Base-by-base conservation (phyloP, 2,797 vertebrate species). In the Darevskia nairensis region DNA sequence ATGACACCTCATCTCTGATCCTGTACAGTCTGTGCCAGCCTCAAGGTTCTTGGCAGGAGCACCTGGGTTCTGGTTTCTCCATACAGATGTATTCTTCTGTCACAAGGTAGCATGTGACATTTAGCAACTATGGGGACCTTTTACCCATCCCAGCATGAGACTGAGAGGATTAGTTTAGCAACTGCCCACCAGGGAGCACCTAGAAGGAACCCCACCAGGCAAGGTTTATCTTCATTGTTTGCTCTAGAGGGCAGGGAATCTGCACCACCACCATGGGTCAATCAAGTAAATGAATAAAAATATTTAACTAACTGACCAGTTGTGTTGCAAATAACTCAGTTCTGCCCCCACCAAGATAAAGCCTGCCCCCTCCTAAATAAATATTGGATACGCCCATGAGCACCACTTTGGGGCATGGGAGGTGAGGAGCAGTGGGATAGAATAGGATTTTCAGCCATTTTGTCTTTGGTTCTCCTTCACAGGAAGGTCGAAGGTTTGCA, bases 1-100 rank as follows among this genome's bases (percentile, higher is more conserved):
- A 78, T 71, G 27, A 39, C 46, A 81, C 68, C 80, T 84, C 13
- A 7, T 59, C 0, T 0, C 10, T 55, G 87, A 90, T 66, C 50
- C n/a, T 17, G 50, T 44, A 23, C 19, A 13, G 8, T 88, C 90
- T 71, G 91, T 93, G 77, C 91, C 89, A 93, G 89, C 90, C 21
- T 74, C 69, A 35, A 74, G 46, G 86, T 82, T 92, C 72, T 85
- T 95, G 93, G 92, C 93, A 93, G 0, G 0, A 86, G 90, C 71
- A 32, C 80, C 88, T 88, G 84, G 86, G 83, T 55, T 55, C 50
- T 55, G 50, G 50, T 69, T 93, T 46, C 87, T 90, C 85, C 83
- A 86, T 93, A 93, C 90, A 90, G 92, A 93, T 39, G 0, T 0
- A 61, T 82, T 55, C 89, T 74, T 68, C 27, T 23, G 66, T 68